phyloP scores from a whole-genome alignment of 2,888 invertebrate genomes.

The Temnothorax rugatulus region DNA sequence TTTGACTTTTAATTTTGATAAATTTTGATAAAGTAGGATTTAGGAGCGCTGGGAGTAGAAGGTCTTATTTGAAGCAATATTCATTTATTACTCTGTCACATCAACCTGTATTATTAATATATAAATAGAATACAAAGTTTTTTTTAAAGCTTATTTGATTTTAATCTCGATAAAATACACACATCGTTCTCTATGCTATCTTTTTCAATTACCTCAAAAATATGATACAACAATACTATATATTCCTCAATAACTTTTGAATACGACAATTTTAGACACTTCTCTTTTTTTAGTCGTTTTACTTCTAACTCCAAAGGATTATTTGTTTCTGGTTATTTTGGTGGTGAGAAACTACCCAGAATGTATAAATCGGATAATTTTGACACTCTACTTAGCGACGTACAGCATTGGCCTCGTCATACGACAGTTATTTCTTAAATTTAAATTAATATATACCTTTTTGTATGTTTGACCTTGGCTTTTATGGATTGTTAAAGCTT shows the following conservation, averaged over 20 bases:
- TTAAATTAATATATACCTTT: too few relatives aligned
- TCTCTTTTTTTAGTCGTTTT: too few relatives aligned
- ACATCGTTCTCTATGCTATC: constrained; percentile 81
- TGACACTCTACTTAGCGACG: too few relatives aligned
- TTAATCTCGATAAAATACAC: constrained; percentile 75
- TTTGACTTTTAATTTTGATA: constrained; percentile 69
- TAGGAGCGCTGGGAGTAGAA: constrained; percentile 77
- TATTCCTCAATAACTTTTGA: constrained; percentile 58
- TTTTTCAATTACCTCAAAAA: constrained; percentile 70
- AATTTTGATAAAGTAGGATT: constrained; percentile 74
- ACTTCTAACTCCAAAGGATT: too few relatives aligned
- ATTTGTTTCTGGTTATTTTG: too few relatives aligned
- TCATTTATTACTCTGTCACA: constrained; percentile 72
- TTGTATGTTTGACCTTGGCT: too few relatives aligned
- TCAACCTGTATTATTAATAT: constrained; percentile 80
- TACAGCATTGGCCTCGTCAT: too few relatives aligned
- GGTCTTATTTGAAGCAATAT: constrained; percentile 79
- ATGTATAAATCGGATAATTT: too few relatives aligned
- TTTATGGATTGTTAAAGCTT: too few relatives aligned
- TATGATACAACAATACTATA: constrained; percentile 60
- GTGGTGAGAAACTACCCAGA: too few relatives aligned
- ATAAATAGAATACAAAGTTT: constrained; percentile 79
- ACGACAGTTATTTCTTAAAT: too few relatives aligned
- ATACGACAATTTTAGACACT: too few relatives aligned
- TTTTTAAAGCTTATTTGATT: constrained; percentile 71